Evolutionary conservation across 2,113 vertebrate species (phyloP).

Genomic region (Xiphorhynchus elegans): DNA sequence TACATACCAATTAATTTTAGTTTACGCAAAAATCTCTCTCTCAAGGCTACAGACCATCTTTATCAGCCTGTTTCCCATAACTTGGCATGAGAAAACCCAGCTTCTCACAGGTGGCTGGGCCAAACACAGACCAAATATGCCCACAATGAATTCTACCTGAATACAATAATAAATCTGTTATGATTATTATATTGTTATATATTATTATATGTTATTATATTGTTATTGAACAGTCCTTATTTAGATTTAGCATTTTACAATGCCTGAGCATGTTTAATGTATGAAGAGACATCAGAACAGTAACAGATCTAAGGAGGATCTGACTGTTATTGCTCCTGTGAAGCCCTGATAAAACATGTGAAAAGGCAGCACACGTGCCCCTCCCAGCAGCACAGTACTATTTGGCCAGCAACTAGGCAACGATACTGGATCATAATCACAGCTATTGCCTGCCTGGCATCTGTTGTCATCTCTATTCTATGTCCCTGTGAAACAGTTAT

Average conservation of each 20-base stretch:
- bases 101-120: no score
- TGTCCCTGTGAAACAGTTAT: neutral
- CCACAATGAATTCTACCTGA: no score
- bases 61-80: no score
- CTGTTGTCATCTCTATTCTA: neutral
- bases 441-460: neutral
- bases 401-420: neutral
- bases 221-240: neutral
- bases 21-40: no score
- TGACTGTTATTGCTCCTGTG: neutral
- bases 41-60: no score
- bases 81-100: no score
- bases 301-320: neutral
- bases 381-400: neutral
- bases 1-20: no score
- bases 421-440: rapidly evolving
- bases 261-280: neutral
- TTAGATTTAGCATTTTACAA: neutral
- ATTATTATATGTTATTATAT: no score
- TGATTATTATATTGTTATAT: no score
- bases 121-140: no score
- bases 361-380: rapidly evolving
- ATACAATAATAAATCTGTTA: neutral
- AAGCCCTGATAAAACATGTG: neutral
- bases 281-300: neutral